These are phyloP conservation scores for Rhynchotus rufescens DNA, from an alignment of 2,797 vertebrate genomes.

Conservation along the genomic window DNA sequence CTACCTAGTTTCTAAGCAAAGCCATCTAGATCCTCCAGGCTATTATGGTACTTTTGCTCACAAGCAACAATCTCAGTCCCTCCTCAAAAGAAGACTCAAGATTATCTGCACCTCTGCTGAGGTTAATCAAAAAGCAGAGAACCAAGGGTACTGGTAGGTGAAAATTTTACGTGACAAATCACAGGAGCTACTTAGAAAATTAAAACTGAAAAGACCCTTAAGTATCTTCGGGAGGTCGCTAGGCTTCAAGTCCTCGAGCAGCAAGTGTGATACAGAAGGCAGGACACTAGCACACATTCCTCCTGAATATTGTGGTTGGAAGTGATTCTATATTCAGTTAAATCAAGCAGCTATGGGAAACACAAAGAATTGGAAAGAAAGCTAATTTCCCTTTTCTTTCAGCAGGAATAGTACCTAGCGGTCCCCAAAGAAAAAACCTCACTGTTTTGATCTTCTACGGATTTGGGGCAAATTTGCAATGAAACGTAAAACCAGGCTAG, in stretches of 20 bases:
- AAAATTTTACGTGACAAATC: not conserved
- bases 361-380: not conserved
- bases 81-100: not conserved
- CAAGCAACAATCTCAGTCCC: not conserved
- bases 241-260: not conserved
- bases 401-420: not conserved
- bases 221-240: not conserved
- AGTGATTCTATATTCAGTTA: not conserved
- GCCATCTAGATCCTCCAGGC: not conserved
- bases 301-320: not conserved
- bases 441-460: not conserved
- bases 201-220: not conserved
- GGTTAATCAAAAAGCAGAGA: not conserved
- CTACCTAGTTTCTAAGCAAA: not conserved
- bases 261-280: not conserved
- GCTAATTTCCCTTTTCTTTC: not conserved
- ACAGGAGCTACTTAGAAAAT: not conserved
- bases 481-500: not conserved
- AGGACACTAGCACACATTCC: not conserved
- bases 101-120: not conserved
- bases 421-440: not conserved
- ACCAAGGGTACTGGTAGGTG: not conserved
- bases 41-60: not conserved
- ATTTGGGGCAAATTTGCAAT: not conserved
- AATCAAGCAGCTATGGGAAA: conserved; percentile 10